These are phyloP conservation scores for Parus major DNA, from an alignment of 2,113 vertebrate species.

Conservation along the genomic window DNA sequence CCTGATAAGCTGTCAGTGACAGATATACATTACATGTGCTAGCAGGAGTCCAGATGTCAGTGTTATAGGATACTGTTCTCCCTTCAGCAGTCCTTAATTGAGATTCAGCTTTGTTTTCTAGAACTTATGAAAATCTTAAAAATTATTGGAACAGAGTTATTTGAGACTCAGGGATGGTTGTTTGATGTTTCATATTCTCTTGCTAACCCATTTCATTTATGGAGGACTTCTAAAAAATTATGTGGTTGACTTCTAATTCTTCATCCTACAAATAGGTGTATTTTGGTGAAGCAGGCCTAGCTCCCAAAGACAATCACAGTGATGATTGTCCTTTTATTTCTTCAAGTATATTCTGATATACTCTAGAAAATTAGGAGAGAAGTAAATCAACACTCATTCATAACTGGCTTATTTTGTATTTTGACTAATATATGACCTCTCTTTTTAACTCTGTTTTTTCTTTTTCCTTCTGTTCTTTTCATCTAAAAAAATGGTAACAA, in stretches of 20 bases:
- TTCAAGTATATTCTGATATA: background rate
- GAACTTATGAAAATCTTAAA: slow-evolving; percentile 29
- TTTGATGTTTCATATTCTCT: background rate
- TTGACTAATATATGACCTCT: background rate
- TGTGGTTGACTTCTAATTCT: background rate
- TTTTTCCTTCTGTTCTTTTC: background rate
- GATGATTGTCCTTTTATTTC: background rate
- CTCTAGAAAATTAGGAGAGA: background rate
- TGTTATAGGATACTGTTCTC: slow-evolving; percentile 15
- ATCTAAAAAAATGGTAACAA: background rate
- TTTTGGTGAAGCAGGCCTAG: background rate
- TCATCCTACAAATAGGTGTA: background rate
- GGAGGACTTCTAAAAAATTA: background rate
- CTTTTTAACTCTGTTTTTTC: background rate
- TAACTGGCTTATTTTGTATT: background rate
- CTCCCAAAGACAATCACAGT: background rate
- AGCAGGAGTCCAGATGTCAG: slow-evolving; percentile 54
- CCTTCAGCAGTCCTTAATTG: slow-evolving; percentile 42
- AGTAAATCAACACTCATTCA: background rate
- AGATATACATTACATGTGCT: slow-evolving; percentile 20
- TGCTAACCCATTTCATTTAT: background rate
- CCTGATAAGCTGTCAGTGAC: slow-evolving; percentile 63
- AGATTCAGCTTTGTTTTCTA: slow-evolving; percentile 39
- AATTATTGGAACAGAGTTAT: background rate
- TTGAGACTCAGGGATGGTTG: background rate